These are phyloP conservation scores for Enchytraeus crypticus DNA, from an alignment of 2,888 invertebrate species.

Conservation along the genomic window DNA sequence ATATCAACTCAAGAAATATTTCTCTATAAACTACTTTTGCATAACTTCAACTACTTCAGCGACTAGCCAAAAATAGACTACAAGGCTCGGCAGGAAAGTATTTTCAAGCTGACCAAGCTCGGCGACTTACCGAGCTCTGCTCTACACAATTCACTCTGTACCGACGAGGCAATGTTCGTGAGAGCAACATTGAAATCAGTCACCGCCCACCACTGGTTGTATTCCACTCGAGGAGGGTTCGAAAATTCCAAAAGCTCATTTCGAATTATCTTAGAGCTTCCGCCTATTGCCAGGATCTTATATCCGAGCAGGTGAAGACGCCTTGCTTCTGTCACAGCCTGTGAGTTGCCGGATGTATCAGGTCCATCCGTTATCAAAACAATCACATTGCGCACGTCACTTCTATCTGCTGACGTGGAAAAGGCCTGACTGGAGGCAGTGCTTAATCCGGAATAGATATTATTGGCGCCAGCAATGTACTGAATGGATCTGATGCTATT, in stretches of 20 bases:
- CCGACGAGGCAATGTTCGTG: neutral
- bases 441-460: slow-evolving; percentile 7
- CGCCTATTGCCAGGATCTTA: neutral
- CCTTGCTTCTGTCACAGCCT: slow-evolving; percentile 2
- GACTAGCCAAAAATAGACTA: no score
- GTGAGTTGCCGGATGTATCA: neutral
- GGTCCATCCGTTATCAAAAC: slow-evolving; percentile 7
- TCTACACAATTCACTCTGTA: slow-evolving; percentile 5
- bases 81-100: no score
- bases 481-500: slow-evolving; percentile 8
- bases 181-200: slow-evolving; percentile 2
- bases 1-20: neutral
- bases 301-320: neutral
- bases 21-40: no score
- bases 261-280: neutral
- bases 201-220: slow-evolving; percentile 11
- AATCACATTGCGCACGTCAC: slow-evolving; percentile 8
- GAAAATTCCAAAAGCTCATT: slow-evolving; percentile 1
- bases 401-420: neutral
- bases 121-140: slow-evolving; percentile 6
- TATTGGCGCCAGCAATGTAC: neutral
- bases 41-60: no score
- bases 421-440: neutral
- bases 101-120: no score
- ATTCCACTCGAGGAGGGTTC: slow-evolving; percentile 9